Conservation (phyloP, 2,888 invertebrate genomes). For the Apoda limacodes region DNA sequence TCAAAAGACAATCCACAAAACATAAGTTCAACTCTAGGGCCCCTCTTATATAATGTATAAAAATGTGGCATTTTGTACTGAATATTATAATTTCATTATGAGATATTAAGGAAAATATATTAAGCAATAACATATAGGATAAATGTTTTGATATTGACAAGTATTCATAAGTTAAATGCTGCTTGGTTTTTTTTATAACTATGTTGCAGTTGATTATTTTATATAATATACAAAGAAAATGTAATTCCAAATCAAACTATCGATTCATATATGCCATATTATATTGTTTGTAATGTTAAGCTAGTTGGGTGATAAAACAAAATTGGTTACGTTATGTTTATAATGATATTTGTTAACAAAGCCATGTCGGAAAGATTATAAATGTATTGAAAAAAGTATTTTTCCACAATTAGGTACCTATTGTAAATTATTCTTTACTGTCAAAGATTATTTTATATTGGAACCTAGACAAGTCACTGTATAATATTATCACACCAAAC, state of each 20-base stretch:
- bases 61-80: conserved; percentile 66
- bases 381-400: not conserved
- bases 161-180: conserved; percentile 62
- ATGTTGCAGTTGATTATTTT: conserved; percentile 64
- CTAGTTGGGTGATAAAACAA: conserved; percentile 50
- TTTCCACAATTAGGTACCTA: not conserved
- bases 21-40: conserved; percentile 51
- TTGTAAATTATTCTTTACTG: conserved; percentile 42
- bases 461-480: conserved; percentile 60
- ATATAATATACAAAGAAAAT: conserved; percentile 40
- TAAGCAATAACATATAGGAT: conserved; percentile 68
- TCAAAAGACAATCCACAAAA: conserved; percentile 66
- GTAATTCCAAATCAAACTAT: conserved; percentile 60
- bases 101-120: conserved; percentile 56
- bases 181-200: conserved; percentile 60
- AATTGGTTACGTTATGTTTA: conserved; percentile 44
- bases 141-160: conserved; percentile 69
- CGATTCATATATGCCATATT: conserved; percentile 67
- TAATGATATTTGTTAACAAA: conserved; percentile 28
- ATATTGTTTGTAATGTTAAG: conserved; percentile 65
- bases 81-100: conserved; percentile 58
- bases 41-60: conserved; percentile 36
- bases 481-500: conserved; percentile 59
- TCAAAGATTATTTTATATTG: conserved; percentile 32
- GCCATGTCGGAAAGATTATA: conserved; percentile 39